phyloP scores from a whole-genome alignment of 2,797 vertebrate genomes.

The Alca torda region DNA sequence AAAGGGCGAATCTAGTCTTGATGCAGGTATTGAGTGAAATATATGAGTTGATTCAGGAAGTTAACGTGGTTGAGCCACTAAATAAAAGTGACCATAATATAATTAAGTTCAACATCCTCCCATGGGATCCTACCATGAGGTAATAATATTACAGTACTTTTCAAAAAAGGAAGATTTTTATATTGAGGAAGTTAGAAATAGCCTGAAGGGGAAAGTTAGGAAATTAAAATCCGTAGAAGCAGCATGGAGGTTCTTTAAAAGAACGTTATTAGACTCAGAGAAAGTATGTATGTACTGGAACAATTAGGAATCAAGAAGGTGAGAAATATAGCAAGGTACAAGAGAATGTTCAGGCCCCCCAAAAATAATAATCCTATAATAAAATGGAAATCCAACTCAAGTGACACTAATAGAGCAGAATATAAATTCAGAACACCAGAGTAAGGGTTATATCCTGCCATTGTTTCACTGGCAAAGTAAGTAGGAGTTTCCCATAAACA shows the following conservation, averaged over 20 bases:
- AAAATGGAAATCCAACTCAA: constrained; percentile 57
- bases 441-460: constrained; percentile 52
- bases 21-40: constrained; percentile 47
- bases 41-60: constrained; percentile 70
- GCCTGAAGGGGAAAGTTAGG: constrained; percentile 72
- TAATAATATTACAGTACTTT: constrained; percentile 73
- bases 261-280: constrained; percentile 23
- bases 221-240: constrained; percentile 69
- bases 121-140: constrained; percentile 66
- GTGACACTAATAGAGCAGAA: constrained; percentile 25
- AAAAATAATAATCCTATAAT: constrained; percentile 55
- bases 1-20: constrained; percentile 48
- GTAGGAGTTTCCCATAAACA: constrained; percentile 35
- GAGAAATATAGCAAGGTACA: constrained; percentile 43
- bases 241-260: constrained; percentile 48
- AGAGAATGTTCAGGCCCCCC: constrained; percentile 19
- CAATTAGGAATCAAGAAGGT: constrained; percentile 66
- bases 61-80: constrained; percentile 69
- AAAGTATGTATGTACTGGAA: constrained; percentile 39
- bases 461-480: constrained; percentile 37
- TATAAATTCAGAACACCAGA: constrained; percentile 35
- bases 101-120: constrained; percentile 76
- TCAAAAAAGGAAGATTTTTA: constrained; percentile 72
- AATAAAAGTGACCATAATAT: constrained; percentile 74
- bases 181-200: constrained; percentile 71